phyloP scores from a whole-genome alignment of 1,140 invertebrate species.

The Diachasmimorpha longicaudata region DNA sequence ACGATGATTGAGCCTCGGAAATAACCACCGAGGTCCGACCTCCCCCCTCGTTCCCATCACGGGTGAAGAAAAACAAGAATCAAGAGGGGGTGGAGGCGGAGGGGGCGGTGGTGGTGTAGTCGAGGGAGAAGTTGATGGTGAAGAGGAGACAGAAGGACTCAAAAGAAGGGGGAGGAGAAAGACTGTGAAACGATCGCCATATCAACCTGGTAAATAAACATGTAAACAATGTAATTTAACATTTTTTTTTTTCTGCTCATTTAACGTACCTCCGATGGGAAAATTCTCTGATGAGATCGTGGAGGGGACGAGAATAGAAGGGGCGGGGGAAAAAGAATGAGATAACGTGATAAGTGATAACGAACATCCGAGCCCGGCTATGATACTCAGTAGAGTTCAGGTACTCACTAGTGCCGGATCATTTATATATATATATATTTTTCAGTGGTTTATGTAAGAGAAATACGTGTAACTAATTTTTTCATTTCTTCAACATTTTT shows the following conservation, averaged over 20 bases:
- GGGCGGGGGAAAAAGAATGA: not conserved
- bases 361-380: not conserved
- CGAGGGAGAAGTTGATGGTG: conserved; percentile 3
- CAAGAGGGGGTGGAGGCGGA: not conserved
- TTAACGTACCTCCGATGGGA: not conserved
- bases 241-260: not conserved
- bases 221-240: not conserved
- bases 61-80: conserved; percentile 11
- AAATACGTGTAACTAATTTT: not conserved
- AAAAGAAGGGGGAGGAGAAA: not conserved
- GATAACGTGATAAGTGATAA: conserved; percentile 12
- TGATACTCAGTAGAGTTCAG: conserved; percentile 20
- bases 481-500: not conserved
- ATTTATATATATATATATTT: not conserved
- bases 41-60: conserved; percentile 17
- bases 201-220: not conserved
- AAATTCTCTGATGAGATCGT: not conserved
- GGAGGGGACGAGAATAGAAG: not conserved
- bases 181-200: not conserved
- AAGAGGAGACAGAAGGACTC: not conserved
- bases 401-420: not conserved
- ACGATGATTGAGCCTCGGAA: conserved; percentile 31
- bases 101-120: not conserved
- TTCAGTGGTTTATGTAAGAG: not conserved
- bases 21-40: conserved; percentile 26